Base-by-base conservation (phyloP, 1,140 invertebrate species). In the Neotoxoptera formosana region DNA sequence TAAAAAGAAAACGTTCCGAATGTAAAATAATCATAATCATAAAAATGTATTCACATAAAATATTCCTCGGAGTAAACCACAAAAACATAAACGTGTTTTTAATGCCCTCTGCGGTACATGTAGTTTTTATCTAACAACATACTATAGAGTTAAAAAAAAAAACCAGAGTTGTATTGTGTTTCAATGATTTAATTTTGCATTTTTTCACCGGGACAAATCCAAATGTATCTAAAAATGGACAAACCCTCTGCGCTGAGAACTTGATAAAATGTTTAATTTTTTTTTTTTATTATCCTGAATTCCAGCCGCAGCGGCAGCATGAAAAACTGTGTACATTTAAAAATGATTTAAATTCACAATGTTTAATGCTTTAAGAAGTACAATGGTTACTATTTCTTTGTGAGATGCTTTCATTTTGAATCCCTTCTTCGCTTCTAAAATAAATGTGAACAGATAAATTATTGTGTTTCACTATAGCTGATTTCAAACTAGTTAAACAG, bases 51-150 rank as follows among this genome's bases (percentile, higher is more conserved):
- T 89, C 87, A 9, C 21, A 53, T 89, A 53, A 53, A 89, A 53
- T 36, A 3, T 89, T 34, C 48, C 48, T 8, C 21, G 8, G 34
- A 21, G 48, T 23, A 88, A 89, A 53, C 84, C 41, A 53, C 17
- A 53, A 34, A 51, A 53, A 89, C n/a, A 53, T 51, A 53, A 89
- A 89, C 48, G 30, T 89, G n/a, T 53, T 89, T 89, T 53, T 89
- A 89, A 89, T 89, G 34, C 48, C 20, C n/a, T 34, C n/a, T 51
- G 34, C 48, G 48, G 9, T 53, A n/a, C n/a, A n/a, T 34, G 48
- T 34, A 2, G n/a, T 36, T 53, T 88, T 87, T 53, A 53, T 89
- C 84, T 86, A 47, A 53, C 20, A 47, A 53, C 20, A 51, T 89
- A 89, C 1, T 25, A 53, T 36, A 30, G 47, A 53, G 87, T 53